These are phyloP conservation scores for Drosophila subpulchrella DNA, from an alignment of 1,140 invertebrate species.

Conservation along the genomic window DNA sequence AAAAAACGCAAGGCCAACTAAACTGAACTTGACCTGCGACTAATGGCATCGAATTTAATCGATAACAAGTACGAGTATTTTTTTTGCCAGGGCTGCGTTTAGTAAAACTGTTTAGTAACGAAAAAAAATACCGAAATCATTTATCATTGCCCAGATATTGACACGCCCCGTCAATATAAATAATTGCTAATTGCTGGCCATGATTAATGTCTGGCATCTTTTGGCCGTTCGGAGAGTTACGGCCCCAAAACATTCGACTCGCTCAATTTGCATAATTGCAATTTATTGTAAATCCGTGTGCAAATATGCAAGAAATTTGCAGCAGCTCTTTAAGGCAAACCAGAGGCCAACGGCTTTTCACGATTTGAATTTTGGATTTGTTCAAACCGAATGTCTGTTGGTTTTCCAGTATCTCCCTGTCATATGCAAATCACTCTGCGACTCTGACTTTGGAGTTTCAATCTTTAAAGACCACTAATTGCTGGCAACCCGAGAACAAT, in stretches of 20 bases:
- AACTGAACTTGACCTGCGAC: conserved; percentile 48
- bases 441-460: conserved; percentile 10
- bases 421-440: conserved; percentile 53
- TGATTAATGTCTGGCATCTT: conserved; percentile 75
- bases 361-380: conserved; percentile 42
- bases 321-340: conserved; percentile 54
- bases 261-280: conserved; percentile 78
- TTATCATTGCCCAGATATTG: conserved; percentile 59
- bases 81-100: conserved; percentile 7
- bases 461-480: conserved; percentile 24
- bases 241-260: conserved; percentile 30
- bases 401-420: conserved; percentile 11
- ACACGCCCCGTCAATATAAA: conserved; percentile 71
- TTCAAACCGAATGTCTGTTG: conserved; percentile 29
- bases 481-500: conserved; percentile 34
- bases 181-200: conserved; percentile 69
- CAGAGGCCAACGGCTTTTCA: conserved; percentile 72
- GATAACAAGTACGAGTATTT: conserved; percentile 6
- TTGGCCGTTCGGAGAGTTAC: not conserved
- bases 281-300: conserved; percentile 78
- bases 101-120: not conserved
- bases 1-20: conserved; percentile 17
- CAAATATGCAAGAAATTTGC: conserved; percentile 74
- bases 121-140: conserved; percentile 43
- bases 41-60: conserved; percentile 9